A percentile compares a stretch with the other conserved stretches of the same genome.
Conservation (phyloP, 2,113 vertebrate genomes). For the Miniopterus natalensis region DNA sequence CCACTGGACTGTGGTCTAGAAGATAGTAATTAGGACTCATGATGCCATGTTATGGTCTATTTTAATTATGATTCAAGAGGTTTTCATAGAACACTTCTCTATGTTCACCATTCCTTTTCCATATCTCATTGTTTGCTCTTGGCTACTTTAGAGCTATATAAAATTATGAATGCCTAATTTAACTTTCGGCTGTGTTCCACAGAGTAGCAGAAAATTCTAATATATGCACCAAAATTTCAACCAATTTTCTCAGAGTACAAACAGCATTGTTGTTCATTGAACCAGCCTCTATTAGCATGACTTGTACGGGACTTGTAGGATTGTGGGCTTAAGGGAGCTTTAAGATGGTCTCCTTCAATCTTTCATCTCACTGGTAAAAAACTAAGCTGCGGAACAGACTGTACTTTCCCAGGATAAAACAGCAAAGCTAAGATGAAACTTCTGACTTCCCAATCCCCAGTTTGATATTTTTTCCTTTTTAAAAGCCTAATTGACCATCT, state of each 20-base stretch:
- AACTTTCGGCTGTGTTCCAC: background rate
- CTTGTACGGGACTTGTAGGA: background rate
- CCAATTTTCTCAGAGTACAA: background rate
- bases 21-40: background rate
- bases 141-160: background rate
- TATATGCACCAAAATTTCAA: slow-evolving; percentile 19
- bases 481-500: background rate
- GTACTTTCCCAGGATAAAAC: background rate
- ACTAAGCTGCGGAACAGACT: background rate
- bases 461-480: background rate
- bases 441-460: background rate
- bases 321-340: background rate
- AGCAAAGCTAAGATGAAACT: background rate
- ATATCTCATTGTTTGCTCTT: background rate
- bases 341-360: background rate
- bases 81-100: background rate
- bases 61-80: background rate
- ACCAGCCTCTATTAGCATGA: background rate
- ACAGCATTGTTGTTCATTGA: background rate
- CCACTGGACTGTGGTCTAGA: background rate
- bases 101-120: background rate
- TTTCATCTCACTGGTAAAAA: background rate
- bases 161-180: background rate
- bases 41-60: background rate
- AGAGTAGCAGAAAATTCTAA: background rate